Evolutionary conservation across 2,113 vertebrate genomes (phyloP), one percentile per base, ranked within the genome.

Genomic region (Macaca fascicularis): DNA sequence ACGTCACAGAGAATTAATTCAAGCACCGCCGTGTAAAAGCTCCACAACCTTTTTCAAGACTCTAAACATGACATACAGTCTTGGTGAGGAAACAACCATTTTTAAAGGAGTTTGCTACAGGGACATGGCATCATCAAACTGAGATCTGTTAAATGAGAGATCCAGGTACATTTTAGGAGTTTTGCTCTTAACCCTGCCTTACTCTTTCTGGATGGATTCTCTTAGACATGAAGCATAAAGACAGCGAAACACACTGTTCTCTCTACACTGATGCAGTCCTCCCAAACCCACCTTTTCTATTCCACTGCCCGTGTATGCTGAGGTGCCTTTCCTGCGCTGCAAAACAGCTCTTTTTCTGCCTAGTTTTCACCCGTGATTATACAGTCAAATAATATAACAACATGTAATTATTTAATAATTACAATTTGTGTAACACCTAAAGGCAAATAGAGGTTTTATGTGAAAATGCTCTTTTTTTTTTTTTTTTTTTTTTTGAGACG

Each of bases 381-480:
- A 35, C 32, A 72, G 90, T 90, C 90, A 93, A 94, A 78, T 82
- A 57, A 57, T 87, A 45, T 23, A 82, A 70, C 57, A 82, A 64
- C 64, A 32, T 87, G 20, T 52, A 69, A 85, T 93, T 85, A 86
- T 17, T 92, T 95, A 93, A 93, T 95, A 79, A 83, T 85, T 45
- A 90, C 50, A 75, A 81, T 82, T 75, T 52, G 43, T 64, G 11
- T 75, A 78, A 89, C 57, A 86, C 64, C 72, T 81, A 96, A 81
- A 76, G 75, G 35, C 6, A 61, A 88, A 69, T 5, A 64, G 43
- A 89, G 52, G 55, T 69, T 86, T 91, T 23, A 8, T n/a, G 48
- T 57, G 78, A 64, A 64, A 64, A 27, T 14, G 61, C 12, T 59
- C 23, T 59, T 61, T 64, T 64, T 64, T 38, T 38, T 38, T 38